Conservation (phyloP, 2,797 vertebrate genomes). For the Hylomyscus alleni region DNA sequence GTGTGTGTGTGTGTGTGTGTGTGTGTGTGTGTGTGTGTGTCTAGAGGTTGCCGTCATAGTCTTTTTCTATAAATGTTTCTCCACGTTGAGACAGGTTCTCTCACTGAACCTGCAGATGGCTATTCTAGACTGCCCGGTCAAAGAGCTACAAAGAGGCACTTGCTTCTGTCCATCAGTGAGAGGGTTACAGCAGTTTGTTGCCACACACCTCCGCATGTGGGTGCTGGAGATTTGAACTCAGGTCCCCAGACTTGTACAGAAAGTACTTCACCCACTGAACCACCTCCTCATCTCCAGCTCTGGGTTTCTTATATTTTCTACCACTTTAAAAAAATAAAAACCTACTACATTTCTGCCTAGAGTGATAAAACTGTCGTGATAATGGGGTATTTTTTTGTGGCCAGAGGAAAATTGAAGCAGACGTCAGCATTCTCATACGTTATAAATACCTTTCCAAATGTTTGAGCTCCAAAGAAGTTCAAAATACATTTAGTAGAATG, state of each 20-base stretch:
- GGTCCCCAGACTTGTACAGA: not conserved
- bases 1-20: not conserved
- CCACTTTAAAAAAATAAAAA: not conserved
- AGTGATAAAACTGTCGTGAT: slow-evolving; percentile 18
- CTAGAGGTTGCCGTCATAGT: not conserved
- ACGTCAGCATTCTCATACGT: slow-evolving; percentile 44
- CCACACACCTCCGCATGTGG: not conserved
- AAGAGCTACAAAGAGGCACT: not conserved
- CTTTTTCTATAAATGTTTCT: not conserved
- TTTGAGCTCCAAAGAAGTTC: not conserved
- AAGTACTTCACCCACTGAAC: not conserved
- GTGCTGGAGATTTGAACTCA: too few relatives aligned
- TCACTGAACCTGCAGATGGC: not conserved
- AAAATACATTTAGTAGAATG: not conserved
- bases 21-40: not conserved
- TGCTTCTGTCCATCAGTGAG: not conserved
- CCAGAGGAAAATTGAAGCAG: slow-evolving; percentile 26
- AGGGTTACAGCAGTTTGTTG: not conserved
- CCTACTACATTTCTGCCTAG: not conserved
- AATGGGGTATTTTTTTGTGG: not conserved
- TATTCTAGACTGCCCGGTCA: not conserved
- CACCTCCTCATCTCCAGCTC: not conserved
- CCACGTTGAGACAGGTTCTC: not conserved
- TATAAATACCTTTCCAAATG: slow-evolving; percentile 24
- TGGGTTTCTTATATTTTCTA: not conserved